These are phyloP conservation scores for Linnaemya vulpina DNA, from an alignment of 2,888 invertebrate species.

Conservation along the genomic window DNA sequence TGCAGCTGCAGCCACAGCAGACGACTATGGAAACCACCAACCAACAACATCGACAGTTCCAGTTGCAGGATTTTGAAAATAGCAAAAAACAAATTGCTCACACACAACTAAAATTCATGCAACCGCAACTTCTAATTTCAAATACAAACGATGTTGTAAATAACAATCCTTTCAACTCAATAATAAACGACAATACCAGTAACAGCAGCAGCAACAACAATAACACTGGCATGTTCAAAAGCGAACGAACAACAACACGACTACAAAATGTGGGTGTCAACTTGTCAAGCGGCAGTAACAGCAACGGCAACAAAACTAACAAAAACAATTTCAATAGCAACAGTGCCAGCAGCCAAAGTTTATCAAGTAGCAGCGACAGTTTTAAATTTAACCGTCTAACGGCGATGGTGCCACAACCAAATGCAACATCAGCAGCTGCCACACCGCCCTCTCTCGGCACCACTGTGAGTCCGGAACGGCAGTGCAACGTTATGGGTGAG, in stretches of 20 bases:
- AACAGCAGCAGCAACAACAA: conserved; percentile 71
- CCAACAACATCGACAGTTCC: conserved; percentile 65
- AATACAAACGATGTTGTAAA: conserved; percentile 62
- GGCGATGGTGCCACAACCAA: conserved; percentile 50
- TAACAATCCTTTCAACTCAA: conserved; percentile 66
- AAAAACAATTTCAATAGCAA: conserved; percentile 44
- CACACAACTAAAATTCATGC: conserved; percentile 77
- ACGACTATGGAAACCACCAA: conserved; percentile 51
- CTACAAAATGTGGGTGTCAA: conserved; percentile 59
- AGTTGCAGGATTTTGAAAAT: conserved; percentile 58
- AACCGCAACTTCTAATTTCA: conserved; percentile 67
- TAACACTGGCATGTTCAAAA: too few species aligned
- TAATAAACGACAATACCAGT: conserved; percentile 69
- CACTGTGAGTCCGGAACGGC: conserved; percentile 73
- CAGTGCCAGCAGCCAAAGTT: conserved; percentile 32
- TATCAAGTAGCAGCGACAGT: conserved; percentile 53
- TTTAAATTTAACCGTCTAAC: conserved; percentile 49
- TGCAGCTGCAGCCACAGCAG: conserved; percentile 65
- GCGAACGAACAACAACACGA: conserved; percentile 26
- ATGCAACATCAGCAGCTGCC: conserved; percentile 54
- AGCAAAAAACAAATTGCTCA: conserved; percentile 63
- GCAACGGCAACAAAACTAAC: conserved; percentile 45
- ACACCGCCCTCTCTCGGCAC: conserved; percentile 58
- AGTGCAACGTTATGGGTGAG: conserved; percentile 78
- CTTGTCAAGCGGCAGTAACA: conserved; percentile 56